A percentile compares a stretch with the other conserved stretches of the same genome.
These are phyloP conservation scores for Raja brachyura DNA, from an alignment of 2,113 vertebrate species.

Conservation along the genomic window DNA sequence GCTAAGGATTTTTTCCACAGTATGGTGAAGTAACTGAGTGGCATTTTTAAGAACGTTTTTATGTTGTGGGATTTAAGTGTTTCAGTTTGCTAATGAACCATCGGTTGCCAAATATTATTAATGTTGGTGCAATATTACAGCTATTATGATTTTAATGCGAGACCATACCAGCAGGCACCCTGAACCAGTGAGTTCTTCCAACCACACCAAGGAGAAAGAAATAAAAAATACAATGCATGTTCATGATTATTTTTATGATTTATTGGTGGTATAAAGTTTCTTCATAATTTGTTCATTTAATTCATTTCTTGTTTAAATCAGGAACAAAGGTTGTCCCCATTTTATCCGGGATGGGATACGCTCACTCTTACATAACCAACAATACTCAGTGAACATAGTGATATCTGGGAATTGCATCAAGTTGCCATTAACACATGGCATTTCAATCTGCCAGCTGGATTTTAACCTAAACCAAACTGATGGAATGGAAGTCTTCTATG, in stretches of 20 bases:
- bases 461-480: background rate
- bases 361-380: background rate
- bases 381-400: background rate
- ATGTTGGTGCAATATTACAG: background rate
- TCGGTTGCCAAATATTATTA: slow-evolving; percentile 22
- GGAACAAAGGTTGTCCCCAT: background rate
- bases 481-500: background rate
- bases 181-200: background rate
- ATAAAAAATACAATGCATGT: background rate
- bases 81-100: background rate
- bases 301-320: background rate
- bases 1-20: background rate
- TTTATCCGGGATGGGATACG: background rate
- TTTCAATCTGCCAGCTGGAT: background rate
- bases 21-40: background rate
- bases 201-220: slow-evolving; percentile 17
- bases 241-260: background rate
- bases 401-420: background rate
- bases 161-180: background rate
- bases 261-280: background rate
- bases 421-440: background rate
- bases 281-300: background rate
- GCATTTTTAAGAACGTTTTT: background rate
- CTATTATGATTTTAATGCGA: background rate
- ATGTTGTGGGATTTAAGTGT: background rate